phyloP scores from a whole-genome alignment of 2,888 invertebrate species.

The Drosophila stalkeri region DNA sequence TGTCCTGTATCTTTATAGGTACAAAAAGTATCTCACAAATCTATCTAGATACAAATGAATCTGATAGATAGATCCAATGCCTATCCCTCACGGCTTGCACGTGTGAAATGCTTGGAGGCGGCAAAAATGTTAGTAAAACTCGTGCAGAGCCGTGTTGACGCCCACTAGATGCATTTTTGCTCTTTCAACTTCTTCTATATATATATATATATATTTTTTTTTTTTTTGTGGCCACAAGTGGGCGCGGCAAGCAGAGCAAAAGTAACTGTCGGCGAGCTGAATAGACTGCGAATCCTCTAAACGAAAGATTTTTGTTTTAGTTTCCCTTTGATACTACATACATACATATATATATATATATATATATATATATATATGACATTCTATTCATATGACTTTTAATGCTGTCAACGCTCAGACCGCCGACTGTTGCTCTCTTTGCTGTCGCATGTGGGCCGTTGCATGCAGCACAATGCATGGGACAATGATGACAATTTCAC shows the following conservation, averaged over 20 bases:
- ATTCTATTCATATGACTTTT: constrained; percentile 54
- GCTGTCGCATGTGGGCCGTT: constrained; percentile 59
- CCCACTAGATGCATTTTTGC: constrained; percentile 34
- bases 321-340: neutral
- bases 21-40: neutral
- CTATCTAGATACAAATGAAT: constrained; percentile 1
- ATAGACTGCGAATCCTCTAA: constrained; percentile 13
- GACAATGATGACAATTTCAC: constrained; percentile 83
- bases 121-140: constrained; percentile 17
- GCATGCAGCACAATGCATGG: constrained; percentile 51
- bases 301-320: constrained; percentile 9
- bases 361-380: neutral
- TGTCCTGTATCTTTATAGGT: neutral
- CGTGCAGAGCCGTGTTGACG: constrained; percentile 38
- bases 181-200: neutral
- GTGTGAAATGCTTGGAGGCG: constrained; percentile 12
- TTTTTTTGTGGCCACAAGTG: constrained; percentile 43
- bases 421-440: constrained; percentile 67
- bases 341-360: neutral
- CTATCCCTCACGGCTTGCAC: neutral
- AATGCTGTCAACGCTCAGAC: constrained; percentile 73
- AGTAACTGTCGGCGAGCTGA: constrained; percentile 12
- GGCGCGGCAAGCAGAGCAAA: constrained; percentile 69
- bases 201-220: too few species aligned
- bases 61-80: neutral